A percentile compares a stretch with the other conserved stretches of the same genome.
These are phyloP conservation scores for Spheniscus mendiculus DNA, from an alignment of 2,113 vertebrate genomes.

Conservation along the genomic window DNA sequence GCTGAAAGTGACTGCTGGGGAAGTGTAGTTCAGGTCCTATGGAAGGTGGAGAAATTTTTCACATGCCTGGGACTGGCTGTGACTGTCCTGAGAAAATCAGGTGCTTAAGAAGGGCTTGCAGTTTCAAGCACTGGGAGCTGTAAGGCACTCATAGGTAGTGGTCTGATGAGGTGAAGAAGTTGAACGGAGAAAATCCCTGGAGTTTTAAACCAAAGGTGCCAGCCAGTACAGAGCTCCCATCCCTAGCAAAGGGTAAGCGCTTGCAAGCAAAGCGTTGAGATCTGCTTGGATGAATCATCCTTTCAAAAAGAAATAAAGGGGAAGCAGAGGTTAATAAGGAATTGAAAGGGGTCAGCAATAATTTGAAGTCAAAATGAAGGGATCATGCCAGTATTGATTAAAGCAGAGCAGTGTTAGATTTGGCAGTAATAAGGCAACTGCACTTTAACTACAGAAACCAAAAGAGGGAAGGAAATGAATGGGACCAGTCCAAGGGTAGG, in stretches of 20 bases:
- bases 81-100: neutral
- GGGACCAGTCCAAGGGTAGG: neutral
- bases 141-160: neutral
- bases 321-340: neutral
- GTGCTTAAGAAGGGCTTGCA: neutral
- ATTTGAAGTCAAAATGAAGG: neutral
- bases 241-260: neutral
- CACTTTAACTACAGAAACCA: neutral
- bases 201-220: neutral
- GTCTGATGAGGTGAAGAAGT: neutral
- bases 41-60: neutral
- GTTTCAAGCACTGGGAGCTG: neutral
- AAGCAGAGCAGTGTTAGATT: accelerated
- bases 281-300: neutral
- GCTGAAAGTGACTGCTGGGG: neutral
- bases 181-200: neutral
- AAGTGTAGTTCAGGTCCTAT: neutral
- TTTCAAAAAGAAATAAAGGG: neutral
- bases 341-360: neutral
- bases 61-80: neutral
- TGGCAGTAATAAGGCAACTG: neutral
- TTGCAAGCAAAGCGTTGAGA: neutral
- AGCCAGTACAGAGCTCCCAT: neutral
- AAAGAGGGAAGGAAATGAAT: neutral
- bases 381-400: neutral